Percentiles rank a stretch among this genome's conserved stretches.
Evolutionary conservation across 2,797 vertebrate genomes (phyloP).

Genomic region (Poeciliopsis gracilis): DNA sequence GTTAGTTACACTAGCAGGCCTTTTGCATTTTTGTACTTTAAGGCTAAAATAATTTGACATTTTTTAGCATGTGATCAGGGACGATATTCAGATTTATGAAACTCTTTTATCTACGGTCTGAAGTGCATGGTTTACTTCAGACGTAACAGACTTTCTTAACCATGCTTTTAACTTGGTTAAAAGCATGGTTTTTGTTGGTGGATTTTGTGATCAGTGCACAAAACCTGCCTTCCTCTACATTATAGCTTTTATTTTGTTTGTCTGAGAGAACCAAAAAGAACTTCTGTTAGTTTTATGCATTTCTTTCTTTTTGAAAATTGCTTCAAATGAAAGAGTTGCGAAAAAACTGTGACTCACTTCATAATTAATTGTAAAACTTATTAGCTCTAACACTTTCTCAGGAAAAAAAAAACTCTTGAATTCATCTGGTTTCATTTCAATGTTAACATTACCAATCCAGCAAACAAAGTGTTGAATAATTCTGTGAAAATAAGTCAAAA

Average conservation of each 20-base stretch:
- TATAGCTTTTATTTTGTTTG: background rate
- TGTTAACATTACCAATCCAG: background rate
- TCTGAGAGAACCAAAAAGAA: background rate
- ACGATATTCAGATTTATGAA: background rate
- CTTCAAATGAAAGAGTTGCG: background rate
- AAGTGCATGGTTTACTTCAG: background rate
- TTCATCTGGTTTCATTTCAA: background rate
- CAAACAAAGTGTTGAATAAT: background rate
- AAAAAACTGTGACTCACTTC: background rate
- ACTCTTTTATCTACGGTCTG: background rate
- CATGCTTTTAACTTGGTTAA: background rate
- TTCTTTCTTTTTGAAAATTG: background rate
- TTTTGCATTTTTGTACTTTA: background rate
- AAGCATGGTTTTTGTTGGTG: too few species aligned
- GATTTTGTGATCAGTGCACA: background rate
- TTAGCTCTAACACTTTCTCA: background rate
- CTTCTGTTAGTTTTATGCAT: background rate
- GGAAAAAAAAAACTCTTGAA: background rate
- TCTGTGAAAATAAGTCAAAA: background rate
- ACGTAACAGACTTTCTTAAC: background rate
- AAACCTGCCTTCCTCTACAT: background rate
- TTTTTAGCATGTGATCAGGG: background rate
- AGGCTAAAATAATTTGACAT: background rate
- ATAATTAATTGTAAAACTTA: background rate
- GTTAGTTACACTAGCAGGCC: too few species aligned